Conservation (phyloP, 2,797 vertebrate genomes). For the Acipenser ruthenus region DNA sequence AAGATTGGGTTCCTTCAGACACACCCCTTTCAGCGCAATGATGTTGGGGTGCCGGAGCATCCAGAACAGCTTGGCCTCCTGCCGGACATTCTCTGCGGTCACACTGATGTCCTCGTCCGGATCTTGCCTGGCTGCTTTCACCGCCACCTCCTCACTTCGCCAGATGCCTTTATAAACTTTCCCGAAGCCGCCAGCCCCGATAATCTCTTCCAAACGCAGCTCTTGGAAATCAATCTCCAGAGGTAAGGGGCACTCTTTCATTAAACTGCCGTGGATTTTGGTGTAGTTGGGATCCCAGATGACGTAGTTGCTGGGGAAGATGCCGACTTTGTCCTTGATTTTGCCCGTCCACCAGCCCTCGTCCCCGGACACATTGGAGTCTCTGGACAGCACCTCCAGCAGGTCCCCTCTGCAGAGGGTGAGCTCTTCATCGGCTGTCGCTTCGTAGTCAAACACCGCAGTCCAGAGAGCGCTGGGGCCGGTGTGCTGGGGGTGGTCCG, state of each 20-base stretch:
- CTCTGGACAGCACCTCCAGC: slow-evolving; percentile 83
- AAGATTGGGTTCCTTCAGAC: slow-evolving; percentile 75
- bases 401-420: slow-evolving; percentile 77
- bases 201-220: slow-evolving; percentile 77
- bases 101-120: slow-evolving; percentile 77
- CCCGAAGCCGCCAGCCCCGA: slow-evolving; percentile 83
- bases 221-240: slow-evolving; percentile 78
- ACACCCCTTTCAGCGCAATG: slow-evolving; percentile 76
- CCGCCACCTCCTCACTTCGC: slow-evolving; percentile 73
- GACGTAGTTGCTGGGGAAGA: slow-evolving; percentile 87
- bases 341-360: slow-evolving; percentile 92
- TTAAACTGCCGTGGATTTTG: slow-evolving; percentile 41
- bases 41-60: slow-evolving; percentile 83
- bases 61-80: slow-evolving; percentile 84
- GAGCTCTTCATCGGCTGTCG: slow-evolving; percentile 79
- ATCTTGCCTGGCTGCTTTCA: slow-evolving; percentile 82
- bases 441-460: slow-evolving; percentile 85
- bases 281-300: slow-evolving; percentile 53
- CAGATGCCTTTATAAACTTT: slow-evolving; percentile 82
- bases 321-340: slow-evolving; percentile 80
- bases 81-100: slow-evolving; percentile 75
- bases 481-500: slow-evolving; percentile 18
- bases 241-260: slow-evolving; percentile 48
- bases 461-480: slow-evolving; percentile 64
- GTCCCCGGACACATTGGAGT: slow-evolving; percentile 82